Base-by-base conservation (phyloP, 2,888 invertebrate genomes). In the Oegoconia quadripuncta region DNA sequence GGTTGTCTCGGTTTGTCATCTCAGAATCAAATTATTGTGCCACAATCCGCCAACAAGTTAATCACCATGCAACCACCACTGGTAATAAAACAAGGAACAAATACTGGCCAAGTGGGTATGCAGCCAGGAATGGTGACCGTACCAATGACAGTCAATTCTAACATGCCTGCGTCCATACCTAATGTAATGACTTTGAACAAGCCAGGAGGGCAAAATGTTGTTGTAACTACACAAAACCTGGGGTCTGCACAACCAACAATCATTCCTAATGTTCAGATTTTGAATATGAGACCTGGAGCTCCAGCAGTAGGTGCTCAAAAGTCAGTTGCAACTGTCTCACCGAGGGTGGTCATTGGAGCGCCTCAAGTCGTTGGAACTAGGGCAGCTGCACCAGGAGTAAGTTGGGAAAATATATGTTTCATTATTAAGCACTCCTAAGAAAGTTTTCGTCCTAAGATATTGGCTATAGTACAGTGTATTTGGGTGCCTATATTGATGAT, bases 311-410 rank as follows among this genome's bases (percentile, higher is more conserved):
- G 91, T 46, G 91, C 91, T 41, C 93, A 93, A 74, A 95, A 95
- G 79, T 92, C 91, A 48, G 92, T 95, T 47, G 91, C 93, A 40
- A 91, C 92, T 41, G 92, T 95, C 47, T 91, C 94, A 43, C 93
- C 94, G 36, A 90, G 96, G 66, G 95, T 97, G 59, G 93, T 96
- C 58, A 93, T 96, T 59, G 94, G 93, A 59, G 89, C 92, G 47
- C 94, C 92, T 60, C 94, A 95, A 77, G 92, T 96, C 87, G 92
- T 95, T 53, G 94, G 94, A 57, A 89, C 93, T 33, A 89, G 96
- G 71, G 93, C 95, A 35, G 93, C 95, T 55, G 92, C 93, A 74
- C 95, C 95, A 56, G 93, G 92, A 76, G 93, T 93, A 90, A 91
- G 79, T 78, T 48, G 23, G 20, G n/a, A 23, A 23, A 8, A 3